Evolutionary conservation across 92 coral and sea anemone genomes (phyloP).

Genomic region (Epizoanthus rinbou): DNA sequence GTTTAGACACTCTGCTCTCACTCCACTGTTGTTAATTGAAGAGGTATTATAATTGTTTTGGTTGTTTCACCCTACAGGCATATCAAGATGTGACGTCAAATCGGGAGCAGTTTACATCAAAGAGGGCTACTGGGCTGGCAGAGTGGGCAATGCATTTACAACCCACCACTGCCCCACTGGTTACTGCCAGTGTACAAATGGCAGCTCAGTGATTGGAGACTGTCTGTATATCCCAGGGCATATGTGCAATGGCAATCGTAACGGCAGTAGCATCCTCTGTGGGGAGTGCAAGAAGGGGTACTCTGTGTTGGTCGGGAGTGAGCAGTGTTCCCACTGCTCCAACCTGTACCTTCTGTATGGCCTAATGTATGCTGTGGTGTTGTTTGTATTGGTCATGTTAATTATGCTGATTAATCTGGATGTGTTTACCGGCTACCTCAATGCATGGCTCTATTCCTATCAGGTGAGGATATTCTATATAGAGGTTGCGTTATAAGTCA

Average conservation of each 20-base stretch:
- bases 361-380: slow-evolving; percentile 55
- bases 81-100: slow-evolving; percentile 65
- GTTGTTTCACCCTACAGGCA: slow-evolving; percentile 44
- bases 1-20: too few relatives aligned
- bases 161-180: slow-evolving; percentile 78
- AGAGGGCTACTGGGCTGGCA: slow-evolving; percentile 94
- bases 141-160: slow-evolving; percentile 44
- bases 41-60: too few relatives aligned
- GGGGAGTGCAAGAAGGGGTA: slow-evolving; percentile 72
- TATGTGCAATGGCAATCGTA: slow-evolving; percentile 70
- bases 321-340: slow-evolving; percentile 66
- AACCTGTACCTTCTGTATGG: slow-evolving; percentile 61
- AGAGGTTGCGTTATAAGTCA: slow-evolving; percentile 30
- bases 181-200: slow-evolving; percentile 61
- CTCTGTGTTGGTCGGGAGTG: slow-evolving; percentile 72
- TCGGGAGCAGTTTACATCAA: slow-evolving; percentile 57
- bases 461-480: slow-evolving; percentile 61
- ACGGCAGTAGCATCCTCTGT: slow-evolving; percentile 72
- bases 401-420: slow-evolving; percentile 81
- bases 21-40: too few relatives aligned
- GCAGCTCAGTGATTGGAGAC: slow-evolving; percentile 23
- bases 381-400: slow-evolving; percentile 57
- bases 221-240: slow-evolving; percentile 52
- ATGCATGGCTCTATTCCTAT: slow-evolving; percentile 94
- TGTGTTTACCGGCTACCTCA: slow-evolving; percentile 89